Percentiles rank a stretch among this genome's conserved stretches.
Conservation (phyloP, 2,113 vertebrate genomes). For the Rallus limicola region DNA sequence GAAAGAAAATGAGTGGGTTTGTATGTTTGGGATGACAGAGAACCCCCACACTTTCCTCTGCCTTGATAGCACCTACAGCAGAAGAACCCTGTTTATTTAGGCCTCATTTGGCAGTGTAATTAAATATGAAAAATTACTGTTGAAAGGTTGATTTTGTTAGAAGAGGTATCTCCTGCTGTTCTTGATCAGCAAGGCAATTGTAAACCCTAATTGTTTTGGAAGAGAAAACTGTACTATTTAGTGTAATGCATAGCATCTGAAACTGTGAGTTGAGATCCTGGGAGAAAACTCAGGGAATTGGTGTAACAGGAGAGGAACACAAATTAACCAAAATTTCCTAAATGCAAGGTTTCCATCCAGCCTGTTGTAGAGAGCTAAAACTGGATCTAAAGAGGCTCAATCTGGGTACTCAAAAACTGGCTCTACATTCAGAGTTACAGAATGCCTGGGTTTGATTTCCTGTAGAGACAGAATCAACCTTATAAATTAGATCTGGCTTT, state of each 20-base stretch:
- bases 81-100: background rate
- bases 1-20: background rate
- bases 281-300: background rate
- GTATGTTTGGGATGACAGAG: background rate
- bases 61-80: background rate
- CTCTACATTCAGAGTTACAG: background rate
- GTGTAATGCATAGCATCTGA: accelerated
- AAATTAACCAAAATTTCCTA: background rate
- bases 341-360: background rate
- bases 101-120: background rate
- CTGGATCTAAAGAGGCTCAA: background rate
- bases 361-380: background rate
- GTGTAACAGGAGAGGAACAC: background rate
- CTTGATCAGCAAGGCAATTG: background rate
- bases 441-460: background rate
- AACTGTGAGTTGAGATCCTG: background rate
- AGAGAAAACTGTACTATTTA: background rate
- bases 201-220: slow-evolving; percentile 9
- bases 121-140: background rate
- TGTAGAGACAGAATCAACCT: background rate
- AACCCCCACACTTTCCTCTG: background rate
- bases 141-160: slow-evolving; percentile 16
- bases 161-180: background rate
- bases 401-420: background rate
- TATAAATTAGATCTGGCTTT: background rate